Evolutionary conservation across 2,797 vertebrate species (phyloP).

Genomic region (Tokudaia muenninki): DNA sequence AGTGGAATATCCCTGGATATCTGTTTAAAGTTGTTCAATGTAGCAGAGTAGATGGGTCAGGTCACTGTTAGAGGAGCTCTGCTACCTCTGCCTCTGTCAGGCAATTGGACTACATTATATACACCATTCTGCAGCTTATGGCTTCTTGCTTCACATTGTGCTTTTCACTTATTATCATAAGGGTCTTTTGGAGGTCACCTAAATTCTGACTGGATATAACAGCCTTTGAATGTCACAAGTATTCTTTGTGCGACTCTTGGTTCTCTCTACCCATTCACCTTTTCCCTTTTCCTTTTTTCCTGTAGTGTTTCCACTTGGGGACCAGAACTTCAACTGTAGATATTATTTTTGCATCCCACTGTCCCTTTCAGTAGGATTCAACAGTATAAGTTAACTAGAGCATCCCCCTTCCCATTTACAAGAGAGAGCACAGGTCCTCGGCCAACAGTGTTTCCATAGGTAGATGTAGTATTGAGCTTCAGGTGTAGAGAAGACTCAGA

Average conservation of each 20-base stretch:
- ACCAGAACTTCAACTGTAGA: neutral
- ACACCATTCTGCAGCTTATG: neutral
- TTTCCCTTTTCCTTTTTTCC: neutral
- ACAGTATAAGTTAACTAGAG: neutral
- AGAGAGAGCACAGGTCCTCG: neutral
- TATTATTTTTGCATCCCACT: neutral
- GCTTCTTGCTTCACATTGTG: neutral
- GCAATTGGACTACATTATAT: neutral
- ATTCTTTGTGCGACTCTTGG: neutral
- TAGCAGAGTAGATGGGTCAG: neutral
- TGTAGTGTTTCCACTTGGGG: neutral
- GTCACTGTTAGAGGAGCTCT: neutral
- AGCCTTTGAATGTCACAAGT: fast-evolving
- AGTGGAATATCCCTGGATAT: neutral
- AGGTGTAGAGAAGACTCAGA: neutral
- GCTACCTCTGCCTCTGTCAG: neutral
- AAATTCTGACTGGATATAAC: neutral
- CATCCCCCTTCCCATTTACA: neutral
- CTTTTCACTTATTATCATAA: neutral
- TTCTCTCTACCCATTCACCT: neutral
- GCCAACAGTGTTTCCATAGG: neutral
- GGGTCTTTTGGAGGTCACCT: neutral
- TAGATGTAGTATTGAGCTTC: neutral
- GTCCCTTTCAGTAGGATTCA: neutral
- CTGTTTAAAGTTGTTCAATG: conserved; percentile 11